These are phyloP conservation scores for Enoplosus armatus DNA, from an alignment of 2,797 vertebrate species.

Conservation along the genomic window DNA sequence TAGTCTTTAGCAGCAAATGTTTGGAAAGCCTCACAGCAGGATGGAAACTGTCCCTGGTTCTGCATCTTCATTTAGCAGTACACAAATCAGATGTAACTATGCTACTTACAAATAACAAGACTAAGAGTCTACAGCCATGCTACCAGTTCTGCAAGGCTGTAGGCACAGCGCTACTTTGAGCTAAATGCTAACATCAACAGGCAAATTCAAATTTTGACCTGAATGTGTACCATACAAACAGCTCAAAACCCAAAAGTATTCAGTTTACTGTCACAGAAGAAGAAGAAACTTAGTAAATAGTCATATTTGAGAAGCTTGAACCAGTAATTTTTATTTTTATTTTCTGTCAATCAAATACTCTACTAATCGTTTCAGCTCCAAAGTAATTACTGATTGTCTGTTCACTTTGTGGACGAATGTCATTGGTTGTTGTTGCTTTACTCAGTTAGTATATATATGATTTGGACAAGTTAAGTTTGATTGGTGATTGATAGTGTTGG, in stretches of 20 bases:
- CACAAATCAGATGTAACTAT: slow-evolving; percentile 25
- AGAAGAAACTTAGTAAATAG: background rate
- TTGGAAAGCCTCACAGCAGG: slow-evolving; percentile 14
- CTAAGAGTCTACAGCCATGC: background rate
- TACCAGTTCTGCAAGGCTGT: background rate
- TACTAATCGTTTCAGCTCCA: background rate
- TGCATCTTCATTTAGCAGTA: background rate
- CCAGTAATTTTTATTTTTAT: background rate
- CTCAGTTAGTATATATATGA: background rate
- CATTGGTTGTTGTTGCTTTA: background rate
- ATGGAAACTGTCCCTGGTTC: slow-evolving; percentile 1
- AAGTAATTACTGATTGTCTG: background rate
- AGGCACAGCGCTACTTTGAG: background rate
- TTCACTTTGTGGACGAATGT: background rate
- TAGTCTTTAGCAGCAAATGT: slow-evolving; percentile 17
- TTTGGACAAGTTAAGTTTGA: no score
- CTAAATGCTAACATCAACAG: background rate
- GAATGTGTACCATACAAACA: no score
- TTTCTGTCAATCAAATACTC: background rate
- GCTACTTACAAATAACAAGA: background rate
- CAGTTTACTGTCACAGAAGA: background rate
- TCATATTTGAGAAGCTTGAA: background rate
- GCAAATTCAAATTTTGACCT: background rate
- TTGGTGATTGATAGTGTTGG: background rate
- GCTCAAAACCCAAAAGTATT: background rate